These are phyloP conservation scores for Phataginus tricuspis DNA, from an alignment of 2,797 vertebrate species.

Conservation along the genomic window DNA sequence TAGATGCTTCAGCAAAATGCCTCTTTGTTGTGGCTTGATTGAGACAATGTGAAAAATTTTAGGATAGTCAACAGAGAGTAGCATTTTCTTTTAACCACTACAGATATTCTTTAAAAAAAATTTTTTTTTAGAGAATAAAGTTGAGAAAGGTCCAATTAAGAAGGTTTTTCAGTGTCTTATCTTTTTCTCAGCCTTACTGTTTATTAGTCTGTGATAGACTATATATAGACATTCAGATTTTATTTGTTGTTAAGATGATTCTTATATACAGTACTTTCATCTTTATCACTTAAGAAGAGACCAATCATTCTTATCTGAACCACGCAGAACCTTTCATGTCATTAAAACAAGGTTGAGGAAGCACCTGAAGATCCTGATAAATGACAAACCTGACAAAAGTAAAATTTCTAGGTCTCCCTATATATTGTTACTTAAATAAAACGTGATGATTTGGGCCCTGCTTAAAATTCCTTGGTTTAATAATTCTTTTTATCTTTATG, in stretches of 20 bases:
- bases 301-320: slow-evolving; percentile 26
- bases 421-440: slow-evolving; percentile 21
- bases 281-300: not conserved
- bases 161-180: slow-evolving; percentile 31
- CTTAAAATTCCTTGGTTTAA: not conserved
- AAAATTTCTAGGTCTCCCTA: not conserved
- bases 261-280: not conserved
- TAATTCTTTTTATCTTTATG: slow-evolving; percentile 50
- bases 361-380: not conserved
- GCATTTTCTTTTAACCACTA: too few species aligned
- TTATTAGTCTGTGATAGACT: not conserved
- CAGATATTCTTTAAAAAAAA: not conserved
- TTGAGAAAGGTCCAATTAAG: not conserved
- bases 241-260: slow-evolving; percentile 2
- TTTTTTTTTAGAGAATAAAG: not conserved
- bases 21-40: too few species aligned
- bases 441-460: not conserved
- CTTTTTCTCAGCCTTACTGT: not conserved
- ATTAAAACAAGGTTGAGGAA: not conserved
- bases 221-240: not conserved
- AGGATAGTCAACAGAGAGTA: too few species aligned
- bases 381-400: not conserved
- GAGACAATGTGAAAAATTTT: too few species aligned
- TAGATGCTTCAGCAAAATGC: not conserved
- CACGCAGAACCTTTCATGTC: not conserved